Percentiles rank a stretch among this genome's conserved stretches.
phyloP scores from a whole-genome alignment of 2,888 invertebrate species.

The Macrophya annulata region DNA sequence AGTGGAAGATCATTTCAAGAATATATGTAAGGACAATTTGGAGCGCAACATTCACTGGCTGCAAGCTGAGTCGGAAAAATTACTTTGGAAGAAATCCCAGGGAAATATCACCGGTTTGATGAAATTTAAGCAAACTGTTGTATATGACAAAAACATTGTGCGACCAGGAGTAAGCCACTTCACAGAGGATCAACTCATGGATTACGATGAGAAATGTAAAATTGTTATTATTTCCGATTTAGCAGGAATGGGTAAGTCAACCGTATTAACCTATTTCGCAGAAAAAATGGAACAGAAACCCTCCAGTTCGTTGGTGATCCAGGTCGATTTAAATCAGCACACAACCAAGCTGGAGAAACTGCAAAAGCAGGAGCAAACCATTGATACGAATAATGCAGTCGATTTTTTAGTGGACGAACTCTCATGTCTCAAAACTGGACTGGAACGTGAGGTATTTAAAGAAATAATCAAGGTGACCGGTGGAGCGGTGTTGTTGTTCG shows the following conservation, averaged over 20 bases:
- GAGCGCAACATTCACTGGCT: conserved; percentile 13
- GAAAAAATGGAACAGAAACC: not conserved
- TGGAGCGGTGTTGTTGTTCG: not conserved
- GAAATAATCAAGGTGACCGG: not conserved
- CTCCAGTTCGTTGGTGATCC: not conserved
- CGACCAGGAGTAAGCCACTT: not conserved
- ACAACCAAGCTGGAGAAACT: not conserved
- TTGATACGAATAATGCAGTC: not conserved
- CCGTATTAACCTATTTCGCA: not conserved
- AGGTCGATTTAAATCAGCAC: not conserved
- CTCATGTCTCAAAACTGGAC: not conserved
- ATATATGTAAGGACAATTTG: not conserved
- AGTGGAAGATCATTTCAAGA: not conserved
- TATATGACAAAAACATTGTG: too few species aligned
- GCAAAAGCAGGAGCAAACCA: not conserved
- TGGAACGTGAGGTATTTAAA: not conserved
- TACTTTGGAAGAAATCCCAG: not conserved
- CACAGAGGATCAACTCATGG: not conserved
- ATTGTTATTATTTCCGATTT: not conserved
- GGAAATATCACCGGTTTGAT: not conserved
- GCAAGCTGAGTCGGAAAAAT: not conserved
- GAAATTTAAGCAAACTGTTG: too few species aligned
- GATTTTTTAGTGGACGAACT: conserved; percentile 11
- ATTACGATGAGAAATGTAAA: too few species aligned
- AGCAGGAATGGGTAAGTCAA: conserved; percentile 10